A percentile compares a stretch with the other conserved stretches of the same genome.
Conservation (phyloP, 2,113 vertebrate genomes). For the Brachypodius melanocephalos region DNA sequence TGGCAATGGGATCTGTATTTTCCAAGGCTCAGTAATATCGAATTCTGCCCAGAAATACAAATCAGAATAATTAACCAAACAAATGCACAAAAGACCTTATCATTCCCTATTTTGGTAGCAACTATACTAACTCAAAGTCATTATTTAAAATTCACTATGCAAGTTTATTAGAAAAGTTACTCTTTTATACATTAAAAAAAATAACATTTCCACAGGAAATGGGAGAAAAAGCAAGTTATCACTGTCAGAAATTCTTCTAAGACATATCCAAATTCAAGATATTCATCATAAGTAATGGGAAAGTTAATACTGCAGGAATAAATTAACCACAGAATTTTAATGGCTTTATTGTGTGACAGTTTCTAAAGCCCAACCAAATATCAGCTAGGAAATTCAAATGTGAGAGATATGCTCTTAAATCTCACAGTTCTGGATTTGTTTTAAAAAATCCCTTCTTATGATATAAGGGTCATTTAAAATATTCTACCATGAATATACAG, state of each 20-base stretch:
- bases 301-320: conserved; percentile 66
- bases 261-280: conserved; percentile 45
- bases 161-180: conserved; percentile 56
- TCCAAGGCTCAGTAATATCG: neutral
- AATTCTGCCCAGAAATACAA: conserved; percentile 13
- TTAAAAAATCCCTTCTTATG: conserved; percentile 43
- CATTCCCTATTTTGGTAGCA: conserved; percentile 20
- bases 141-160: conserved; percentile 46
- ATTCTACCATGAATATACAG: conserved; percentile 28
- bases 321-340: conserved; percentile 71
- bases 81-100: conserved; percentile 17
- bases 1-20: conserved; percentile 33
- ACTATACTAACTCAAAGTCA: neutral
- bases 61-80: conserved; percentile 46
- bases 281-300: conserved; percentile 55
- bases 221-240: conserved; percentile 43
- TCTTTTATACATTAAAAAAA: neutral
- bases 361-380: conserved; percentile 56
- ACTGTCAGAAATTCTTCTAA: conserved; percentile 44
- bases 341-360: conserved; percentile 56
- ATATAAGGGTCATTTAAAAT: conserved; percentile 49
- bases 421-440: neutral
- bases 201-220: conserved; percentile 6
- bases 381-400: conserved; percentile 46
- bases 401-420: conserved; percentile 33